Evolutionary conservation across 2,888 invertebrate species (phyloP), one percentile per base, ranked within the genome.

Genomic region (Lasioglossum figueresi): DNA sequence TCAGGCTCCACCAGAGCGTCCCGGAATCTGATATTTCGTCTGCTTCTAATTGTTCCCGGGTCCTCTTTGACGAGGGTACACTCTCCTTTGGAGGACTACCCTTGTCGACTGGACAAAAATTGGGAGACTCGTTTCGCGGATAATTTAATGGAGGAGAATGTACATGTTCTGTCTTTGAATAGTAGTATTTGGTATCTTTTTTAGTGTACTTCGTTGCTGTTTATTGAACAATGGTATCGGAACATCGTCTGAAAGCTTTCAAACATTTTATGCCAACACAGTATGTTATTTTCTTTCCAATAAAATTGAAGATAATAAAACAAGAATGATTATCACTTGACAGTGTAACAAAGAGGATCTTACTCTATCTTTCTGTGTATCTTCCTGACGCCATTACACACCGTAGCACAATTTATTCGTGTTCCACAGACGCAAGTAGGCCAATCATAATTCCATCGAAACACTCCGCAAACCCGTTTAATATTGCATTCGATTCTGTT

Each of bases 401-500:
- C 4, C 14, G 4, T 34, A 48, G 43, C n/a, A 48, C 76, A 40
- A 78, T 31, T 40, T 40, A 56, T 71, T 63, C 23, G 8, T 14
- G 40, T 52, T 52, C 45, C 16, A 52, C n/a, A 37, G 16, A 31
- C 3, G 37, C 34, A 74, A 84, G 48, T 84, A 70, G 83, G 84
- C 59, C 82, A 82, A 48, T 40, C 70, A 70, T 70, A 72, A 82
- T 68, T 74, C 31, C 27, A 31, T 19, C 23, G 71, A 12, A 52
- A 23, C 19, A 63, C 52, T 66, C 70, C 75, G 48, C 63, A 48
- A 82, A 79, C 4, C 37, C 10, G 27, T 27, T 82, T n/a, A 82
- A 82, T 77, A 23, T 56, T 83, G 12, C 68, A 83, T 59, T 45
- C 23, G 43, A 31, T 45, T 27, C 68, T 59, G 45, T 16, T 79